Conservation (phyloP, 1,140 invertebrate species). For the Chrysopa pallens region DNA sequence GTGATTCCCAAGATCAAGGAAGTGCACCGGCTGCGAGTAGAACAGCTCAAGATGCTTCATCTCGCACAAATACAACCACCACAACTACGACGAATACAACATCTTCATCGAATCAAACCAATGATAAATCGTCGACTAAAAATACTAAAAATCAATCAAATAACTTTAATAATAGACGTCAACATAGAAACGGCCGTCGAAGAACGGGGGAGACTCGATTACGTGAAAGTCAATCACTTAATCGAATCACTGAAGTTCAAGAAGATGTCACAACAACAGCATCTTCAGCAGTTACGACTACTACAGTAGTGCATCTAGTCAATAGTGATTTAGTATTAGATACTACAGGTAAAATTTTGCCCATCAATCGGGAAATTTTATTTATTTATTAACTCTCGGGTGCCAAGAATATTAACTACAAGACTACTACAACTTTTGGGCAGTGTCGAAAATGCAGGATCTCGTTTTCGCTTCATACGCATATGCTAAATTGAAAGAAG, state of each 20-base stretch:
- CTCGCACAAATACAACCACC: slow-evolving; percentile 6
- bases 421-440: too few relatives aligned
- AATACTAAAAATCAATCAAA: slow-evolving; percentile 23
- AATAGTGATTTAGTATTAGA: too few relatives aligned
- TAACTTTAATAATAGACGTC: slow-evolving; percentile 19
- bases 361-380: too few relatives aligned
- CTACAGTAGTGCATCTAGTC: too few relatives aligned
- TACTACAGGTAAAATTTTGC: too few relatives aligned
- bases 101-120: too few relatives aligned
- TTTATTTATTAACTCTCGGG: too few relatives aligned
- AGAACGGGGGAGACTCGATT: slow-evolving; percentile 45
- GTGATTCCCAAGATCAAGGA: slow-evolving; percentile 48
- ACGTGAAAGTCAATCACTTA: slow-evolving; percentile 61
- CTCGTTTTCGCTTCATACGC: too few relatives aligned
- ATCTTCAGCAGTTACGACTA: slow-evolving; percentile 11
- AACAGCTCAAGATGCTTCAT: slow-evolving; percentile 7
- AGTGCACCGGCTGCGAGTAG: slow-evolving; percentile 21
- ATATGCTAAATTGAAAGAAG: too few relatives aligned
- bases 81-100: slow-evolving; percentile 5
- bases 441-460: too few relatives aligned
- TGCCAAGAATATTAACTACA: too few relatives aligned
- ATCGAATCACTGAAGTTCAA: slow-evolving; percentile 63
- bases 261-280: slow-evolving; percentile 22
- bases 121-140: slow-evolving; percentile 12
- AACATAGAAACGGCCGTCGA: slow-evolving; percentile 33